A percentile compares a stretch with the other conserved stretches of the same genome.
These are phyloP conservation scores for Neolamprologus cancellatus DNA, from an alignment of 2,113 vertebrate species.

Conservation along the genomic window DNA sequence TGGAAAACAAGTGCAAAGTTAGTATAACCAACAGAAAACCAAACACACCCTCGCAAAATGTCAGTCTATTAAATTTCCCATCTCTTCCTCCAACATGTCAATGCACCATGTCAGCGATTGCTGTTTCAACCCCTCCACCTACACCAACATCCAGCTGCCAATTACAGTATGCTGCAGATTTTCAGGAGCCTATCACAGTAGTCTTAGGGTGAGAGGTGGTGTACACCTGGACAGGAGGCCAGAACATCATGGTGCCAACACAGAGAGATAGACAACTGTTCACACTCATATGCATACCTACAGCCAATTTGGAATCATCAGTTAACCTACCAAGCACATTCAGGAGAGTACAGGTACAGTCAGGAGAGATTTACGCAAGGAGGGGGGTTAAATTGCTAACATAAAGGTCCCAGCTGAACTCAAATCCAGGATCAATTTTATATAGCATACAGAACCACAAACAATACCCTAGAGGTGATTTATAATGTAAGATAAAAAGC, in stretches of 20 bases:
- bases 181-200: rapidly evolving
- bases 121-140: background rate
- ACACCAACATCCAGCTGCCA: background rate
- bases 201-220: background rate
- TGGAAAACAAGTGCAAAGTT: background rate
- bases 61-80: background rate
- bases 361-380: rapidly evolving
- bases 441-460: background rate
- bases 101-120: background rate
- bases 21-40: background rate
- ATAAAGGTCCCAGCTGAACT: background rate
- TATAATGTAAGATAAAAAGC: background rate
- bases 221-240: background rate
- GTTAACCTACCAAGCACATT: background rate
- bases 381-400: background rate
- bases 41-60: background rate
- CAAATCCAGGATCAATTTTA: background rate
- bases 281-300: background rate
- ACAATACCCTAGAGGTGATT: background rate
- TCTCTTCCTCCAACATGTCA: background rate
- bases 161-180: background rate
- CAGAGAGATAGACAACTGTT: rapidly evolving
- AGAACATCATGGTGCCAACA: background rate
- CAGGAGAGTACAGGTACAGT: background rate
- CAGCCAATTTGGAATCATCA: background rate